phyloP scores from a whole-genome alignment of 2,888 invertebrate species.

The Fragum whitleyi region DNA sequence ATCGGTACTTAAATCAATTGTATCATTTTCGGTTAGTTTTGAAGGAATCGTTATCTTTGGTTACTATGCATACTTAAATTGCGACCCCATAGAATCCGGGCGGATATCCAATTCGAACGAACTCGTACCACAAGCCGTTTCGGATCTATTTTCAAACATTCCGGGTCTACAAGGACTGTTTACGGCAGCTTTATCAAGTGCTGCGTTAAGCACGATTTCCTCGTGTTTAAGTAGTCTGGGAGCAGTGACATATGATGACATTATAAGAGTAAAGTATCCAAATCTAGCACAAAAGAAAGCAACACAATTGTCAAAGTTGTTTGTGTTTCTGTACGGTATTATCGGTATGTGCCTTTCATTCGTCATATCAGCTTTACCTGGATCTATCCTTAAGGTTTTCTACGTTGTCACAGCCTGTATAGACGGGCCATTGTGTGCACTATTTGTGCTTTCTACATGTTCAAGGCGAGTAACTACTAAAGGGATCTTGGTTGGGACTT shows the following conservation, averaged over 20 bases:
- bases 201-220: neutral
- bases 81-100: neutral
- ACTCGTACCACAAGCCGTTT: neutral
- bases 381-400: conserved; percentile 18
- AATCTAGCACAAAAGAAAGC: conserved; percentile 17
- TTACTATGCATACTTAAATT: neutral
- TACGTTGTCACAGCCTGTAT: conserved; percentile 24
- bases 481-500: neutral
- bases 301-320: conserved; percentile 27
- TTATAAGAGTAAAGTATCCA: conserved; percentile 5
- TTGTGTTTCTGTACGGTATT: conserved; percentile 35
- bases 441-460: neutral
- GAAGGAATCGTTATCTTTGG: conserved; percentile 39
- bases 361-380: conserved; percentile 20
- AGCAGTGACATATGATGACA: neutral
- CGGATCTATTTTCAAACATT: neutral
- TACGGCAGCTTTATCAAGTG: neutral
- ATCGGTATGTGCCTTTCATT: conserved; percentile 28
- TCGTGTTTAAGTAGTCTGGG: conserved; percentile 6
- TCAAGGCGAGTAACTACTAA: neutral
- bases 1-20: neutral
- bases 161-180: neutral
- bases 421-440: conserved; percentile 27
- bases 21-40: neutral
- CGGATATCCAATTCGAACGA: neutral